Base-by-base conservation (phyloP, 1,140 invertebrate genomes). In the Heliconius nattereri region DNA sequence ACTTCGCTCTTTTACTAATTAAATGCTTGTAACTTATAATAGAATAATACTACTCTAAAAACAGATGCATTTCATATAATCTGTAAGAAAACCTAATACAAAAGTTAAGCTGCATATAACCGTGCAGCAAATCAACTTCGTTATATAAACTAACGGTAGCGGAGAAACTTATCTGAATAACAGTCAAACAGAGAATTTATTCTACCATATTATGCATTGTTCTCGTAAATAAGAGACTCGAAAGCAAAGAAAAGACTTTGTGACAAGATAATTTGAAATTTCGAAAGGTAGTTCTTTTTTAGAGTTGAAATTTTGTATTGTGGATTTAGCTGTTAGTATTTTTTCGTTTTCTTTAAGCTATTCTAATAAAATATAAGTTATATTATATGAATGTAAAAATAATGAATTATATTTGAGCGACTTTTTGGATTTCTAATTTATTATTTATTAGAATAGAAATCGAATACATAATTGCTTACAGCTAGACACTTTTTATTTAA, bases 161-260 rank as follows among this genome's bases (percentile, higher is more conserved):
- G 40, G 40, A 77, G 23, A 35, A 71, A 71, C 77, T 80, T 83
- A 80, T 83, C 75, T 78, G 80, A 80, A 83, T 75, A 81, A 76
- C 79, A 81, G 79, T 81, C 79, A 85, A 85, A 83, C 77, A 74
- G 81, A 76, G 79, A 82, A 85, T 86, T 85, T 85, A 84, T 87
- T 80, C 82, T 78, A 79, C 78, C 85, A 87, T 86, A 80, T 84
- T 78, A 83, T 83, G 79, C 84, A 82, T 85, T 85, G 83, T 85
- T 78, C 81, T 86, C 83, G 85, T 85, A 88, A 89, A 89, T 88
- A 87, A 88, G 84, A 80, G 84, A 76, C 80, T 81, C 83, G 73
- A 79, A 60, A 75, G 78, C 52, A 80, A 81, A 80, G 82, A 83
- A 83, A 83, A 85, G 82, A 81, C 76, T 82, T 78, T 87, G 80